Base-by-base conservation (phyloP, 2,113 vertebrate genomes). In the Micronycteris hirsuta region DNA sequence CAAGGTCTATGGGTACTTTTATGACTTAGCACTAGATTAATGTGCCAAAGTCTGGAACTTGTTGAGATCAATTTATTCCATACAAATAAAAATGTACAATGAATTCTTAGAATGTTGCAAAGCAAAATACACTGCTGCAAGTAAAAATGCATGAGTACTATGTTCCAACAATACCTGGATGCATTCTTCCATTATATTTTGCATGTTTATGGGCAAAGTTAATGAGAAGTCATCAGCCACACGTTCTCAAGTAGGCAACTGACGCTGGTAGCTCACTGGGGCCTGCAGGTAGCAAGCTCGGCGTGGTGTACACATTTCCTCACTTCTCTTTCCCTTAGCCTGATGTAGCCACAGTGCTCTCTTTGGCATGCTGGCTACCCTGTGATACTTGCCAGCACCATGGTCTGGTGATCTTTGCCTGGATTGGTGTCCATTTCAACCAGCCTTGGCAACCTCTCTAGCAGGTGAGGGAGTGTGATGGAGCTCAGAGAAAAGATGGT, bases 51-150 rank as follows among this genome's bases (percentile, higher is more conserved):
- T 74, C 92, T 92, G 76, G 52, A 58, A 81, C 88, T 90, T 85
- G 63, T 93, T 93, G 94, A 95, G 43, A 19, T 70, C 22, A 88
- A 68, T 70, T 94, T 94, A 94, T 94, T 95, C 31, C 47, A 91
- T 56, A 94, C 45, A 71, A 85, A 82, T 91, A 86, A 94, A 96
- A 94, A 68, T 82, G 52, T 36, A 88, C 41, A 92, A 65, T 71
- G 58, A 71, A 54, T 77, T 86, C 65, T 90, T 43, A 91, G 63
- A 67, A 58, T 49, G 41, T 56, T 86, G 16, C 43, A 86, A 86
- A 47, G n/a, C 70, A 81, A 92, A 93, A 28, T 28, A 47, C 84
- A 49, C 17, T 9, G 45, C 45, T 36, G 2, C 9, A 47, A 31
- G 16, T 68, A 78, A 86, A 54, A 70, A 3, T 26, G 38, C 26